A percentile compares a stretch with the other conserved stretches of the same genome.
Evolutionary conservation across 2,797 vertebrate genomes (phyloP).

Genomic region (Gambelia wislizenii): DNA sequence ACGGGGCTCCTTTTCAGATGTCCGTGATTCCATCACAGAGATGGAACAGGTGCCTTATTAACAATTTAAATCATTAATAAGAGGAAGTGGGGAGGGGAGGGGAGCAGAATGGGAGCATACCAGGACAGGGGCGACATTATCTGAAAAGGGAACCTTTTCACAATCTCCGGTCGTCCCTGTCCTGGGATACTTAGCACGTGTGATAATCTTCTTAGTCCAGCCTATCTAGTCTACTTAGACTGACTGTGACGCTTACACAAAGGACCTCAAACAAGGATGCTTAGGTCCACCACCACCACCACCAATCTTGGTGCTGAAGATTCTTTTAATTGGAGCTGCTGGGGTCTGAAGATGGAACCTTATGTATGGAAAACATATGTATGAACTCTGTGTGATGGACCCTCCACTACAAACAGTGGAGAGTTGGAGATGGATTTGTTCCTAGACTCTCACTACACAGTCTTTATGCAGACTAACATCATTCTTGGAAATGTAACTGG

Average conservation of each 20-base stretch:
- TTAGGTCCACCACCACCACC: background rate
- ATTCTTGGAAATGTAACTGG: constrained; percentile 53
- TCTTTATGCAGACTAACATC: constrained; percentile 60
- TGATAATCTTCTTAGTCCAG: too few species aligned
- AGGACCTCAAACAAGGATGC: background rate
- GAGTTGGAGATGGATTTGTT: constrained; percentile 66
- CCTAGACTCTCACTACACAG: constrained; percentile 65
- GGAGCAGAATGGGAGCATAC: too few species aligned
- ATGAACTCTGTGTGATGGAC: constrained; percentile 29
- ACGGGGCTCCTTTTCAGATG: too few species aligned
- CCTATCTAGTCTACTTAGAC: background rate
- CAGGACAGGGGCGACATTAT: too few species aligned
- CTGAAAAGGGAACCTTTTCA: too few species aligned
- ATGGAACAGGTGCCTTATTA: too few species aligned
- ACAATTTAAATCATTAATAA: too few species aligned
- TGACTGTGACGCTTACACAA: background rate
- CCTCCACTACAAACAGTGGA: constrained; percentile 72
- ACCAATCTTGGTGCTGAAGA: background rate
- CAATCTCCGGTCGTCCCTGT: too few species aligned
- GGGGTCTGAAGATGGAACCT: constrained; percentile 27
- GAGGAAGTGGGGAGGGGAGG: too few species aligned
- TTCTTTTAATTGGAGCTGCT: background rate
- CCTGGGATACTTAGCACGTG: too few species aligned
- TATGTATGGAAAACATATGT: background rate
- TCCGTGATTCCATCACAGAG: too few species aligned